These are phyloP conservation scores for Carabus problematicus DNA, from an alignment of 2,888 invertebrate genomes.

Conservation along the genomic window DNA sequence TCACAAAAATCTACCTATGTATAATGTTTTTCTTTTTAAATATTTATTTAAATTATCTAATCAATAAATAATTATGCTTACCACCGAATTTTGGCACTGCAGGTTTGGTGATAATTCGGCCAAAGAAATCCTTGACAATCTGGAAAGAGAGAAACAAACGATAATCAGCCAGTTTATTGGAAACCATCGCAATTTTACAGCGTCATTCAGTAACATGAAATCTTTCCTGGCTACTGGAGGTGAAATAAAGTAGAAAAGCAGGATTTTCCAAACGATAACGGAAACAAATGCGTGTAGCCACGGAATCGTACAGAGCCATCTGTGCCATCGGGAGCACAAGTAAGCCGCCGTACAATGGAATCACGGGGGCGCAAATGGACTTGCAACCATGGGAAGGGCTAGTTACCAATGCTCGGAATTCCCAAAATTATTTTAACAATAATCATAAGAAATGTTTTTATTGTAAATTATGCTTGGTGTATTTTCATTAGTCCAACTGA, in stretches of 20 bases:
- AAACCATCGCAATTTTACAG: constrained; percentile 43
- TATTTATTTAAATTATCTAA: not conserved
- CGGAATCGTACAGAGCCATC: constrained; percentile 43
- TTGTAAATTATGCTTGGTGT: too few relatives aligned
- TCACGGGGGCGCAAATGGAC: constrained; percentile 55
- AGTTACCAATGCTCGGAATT: not conserved
- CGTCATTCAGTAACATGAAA: constrained; percentile 17
- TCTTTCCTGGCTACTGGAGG: constrained; percentile 18
- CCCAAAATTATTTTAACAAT: not conserved
- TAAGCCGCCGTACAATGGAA: constrained; percentile 56
- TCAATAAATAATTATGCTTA: constrained; percentile 44
- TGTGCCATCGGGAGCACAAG: constrained; percentile 49
- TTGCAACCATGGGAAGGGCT: constrained; percentile 47
- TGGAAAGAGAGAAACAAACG: constrained; percentile 52
- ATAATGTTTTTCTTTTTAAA: too few relatives aligned
- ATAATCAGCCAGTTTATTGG: constrained; percentile 25
- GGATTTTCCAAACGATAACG: constrained; percentile 46
- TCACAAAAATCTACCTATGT: too few relatives aligned
- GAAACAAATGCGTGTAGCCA: constrained; percentile 50
- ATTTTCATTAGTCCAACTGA: too few relatives aligned
- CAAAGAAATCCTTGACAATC: constrained; percentile 58
- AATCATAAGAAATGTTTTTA: too few relatives aligned
- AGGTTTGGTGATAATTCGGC: constrained; percentile 50
- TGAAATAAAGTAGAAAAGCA: constrained; percentile 39
- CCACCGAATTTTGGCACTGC: constrained; percentile 45